These are phyloP conservation scores for Cliona cf. orientalis DNA, from an alignment of 37 sponge, comb jelly and placozoan genomes.

Conservation along the genomic window DNA sequence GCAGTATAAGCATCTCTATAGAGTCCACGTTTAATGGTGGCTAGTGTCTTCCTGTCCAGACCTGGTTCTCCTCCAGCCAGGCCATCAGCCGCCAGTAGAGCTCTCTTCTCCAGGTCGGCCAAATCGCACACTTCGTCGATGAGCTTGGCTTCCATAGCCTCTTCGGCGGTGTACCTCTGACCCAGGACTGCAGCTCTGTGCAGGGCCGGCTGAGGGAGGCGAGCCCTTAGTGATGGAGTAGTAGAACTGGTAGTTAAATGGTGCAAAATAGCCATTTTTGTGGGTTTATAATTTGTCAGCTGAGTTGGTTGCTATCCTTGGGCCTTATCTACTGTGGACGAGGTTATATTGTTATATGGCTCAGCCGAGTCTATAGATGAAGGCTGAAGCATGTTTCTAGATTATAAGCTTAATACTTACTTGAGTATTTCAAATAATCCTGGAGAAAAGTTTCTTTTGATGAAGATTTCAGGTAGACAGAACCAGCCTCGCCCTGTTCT, in stretches of 20 bases:
- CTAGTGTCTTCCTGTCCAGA: slow-evolving; percentile 37
- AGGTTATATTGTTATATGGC: not conserved
- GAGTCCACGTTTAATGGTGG: slow-evolving; percentile 35
- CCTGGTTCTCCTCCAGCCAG: slow-evolving; percentile 19
- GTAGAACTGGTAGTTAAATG: too few species aligned
- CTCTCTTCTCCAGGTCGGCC: slow-evolving; percentile 22
- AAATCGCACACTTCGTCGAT: slow-evolving; percentile 27
- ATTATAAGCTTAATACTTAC: slow-evolving; percentile 8
- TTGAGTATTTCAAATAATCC: slow-evolving; percentile 37
- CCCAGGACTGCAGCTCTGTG: slow-evolving; percentile 39
- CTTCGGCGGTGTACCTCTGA: slow-evolving; percentile 63
- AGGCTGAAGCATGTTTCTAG: too few species aligned
- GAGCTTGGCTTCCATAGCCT: slow-evolving; percentile 46
- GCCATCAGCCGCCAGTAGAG: slow-evolving; percentile 29
- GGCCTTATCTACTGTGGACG: not conserved
- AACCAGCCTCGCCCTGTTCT: slow-evolving; percentile 71
- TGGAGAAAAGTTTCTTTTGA: slow-evolving; percentile 37
- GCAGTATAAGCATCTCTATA: slow-evolving; percentile 20
- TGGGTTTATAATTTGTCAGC: too few species aligned
- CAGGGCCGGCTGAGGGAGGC: slow-evolving; percentile 41
- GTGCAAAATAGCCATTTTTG: too few species aligned
- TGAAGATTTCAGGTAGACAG: slow-evolving; percentile 66
- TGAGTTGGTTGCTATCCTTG: too few species aligned
- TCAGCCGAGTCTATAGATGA: too few species aligned
- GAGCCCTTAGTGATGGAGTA: slow-evolving; percentile 14